Evolutionary conservation across 2,888 invertebrate species (phyloP), one percentile per base, ranked within the genome.

Genomic region (Trichogramma evanescens): DNA sequence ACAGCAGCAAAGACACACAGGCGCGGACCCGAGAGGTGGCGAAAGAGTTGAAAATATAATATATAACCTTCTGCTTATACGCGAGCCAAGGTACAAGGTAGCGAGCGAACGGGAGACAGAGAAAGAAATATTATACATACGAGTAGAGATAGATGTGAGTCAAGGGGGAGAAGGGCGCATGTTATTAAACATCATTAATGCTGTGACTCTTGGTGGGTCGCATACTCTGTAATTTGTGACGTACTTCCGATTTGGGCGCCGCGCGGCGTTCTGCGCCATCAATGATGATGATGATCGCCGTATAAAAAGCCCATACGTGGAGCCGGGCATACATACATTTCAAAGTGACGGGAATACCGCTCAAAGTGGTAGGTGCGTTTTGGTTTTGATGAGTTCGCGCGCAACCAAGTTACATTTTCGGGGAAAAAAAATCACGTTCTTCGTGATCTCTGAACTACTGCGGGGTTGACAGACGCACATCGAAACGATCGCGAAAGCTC

Each of bases 141-240:
- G 26, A 26, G 26, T 26, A 26, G 39, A 58, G 55, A 58, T 60
- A 60, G 56, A 59, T 62, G 66, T 10, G 57, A 52, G 46, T 48
- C 58, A 59, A 50, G 55, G 50, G 58, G 9, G 45, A 64, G 61
- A 65, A 65, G 67, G 71, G 73, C 71, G 71, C 72, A 71, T 74
- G 73, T 76, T 74, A 76, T 77, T 76, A 77, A 72, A 70, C 70
- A 72, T 74, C 77, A 74, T 77, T 75, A 76, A 76, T 75, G 74
- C 68, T 67, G 68, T 67, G 67, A 26, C 26, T 26, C 26, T 26
- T 26, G 26, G 26, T 26, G 26, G 26, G 26, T 26, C 26, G 26
- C 26, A 71, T 68, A 71, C 74, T 77, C 76, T 76, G 75, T 77
- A 77, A 77, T 77, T 77, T 77, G 26, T 2, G 74, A 75, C 76